Base-by-base conservation (phyloP, 1,140 invertebrate genomes). In the Neotoxoptera formosana region DNA sequence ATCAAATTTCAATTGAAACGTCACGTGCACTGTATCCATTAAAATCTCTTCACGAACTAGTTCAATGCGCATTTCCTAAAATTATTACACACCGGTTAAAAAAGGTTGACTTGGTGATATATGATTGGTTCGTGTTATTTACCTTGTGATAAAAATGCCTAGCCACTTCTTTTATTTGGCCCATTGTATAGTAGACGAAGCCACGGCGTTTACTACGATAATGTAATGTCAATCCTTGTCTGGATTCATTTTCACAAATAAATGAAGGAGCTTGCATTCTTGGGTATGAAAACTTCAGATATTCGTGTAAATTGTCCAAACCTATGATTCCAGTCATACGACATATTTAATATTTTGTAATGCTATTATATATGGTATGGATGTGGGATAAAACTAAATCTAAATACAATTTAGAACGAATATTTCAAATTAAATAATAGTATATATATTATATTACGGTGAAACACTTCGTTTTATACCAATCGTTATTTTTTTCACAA, bases 111-210 rank as follows among this genome's bases (percentile, higher is more conserved):
- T 87, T n/a, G 2, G 9, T 20, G 30, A 0, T 20, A 20, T 23
- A 51, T 7, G 23, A 14, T 81, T n/a, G 9, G 76, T 23, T 92
- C 14, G 7, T 47, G 7, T 36, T 93, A 9, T 48, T 90, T 90
- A 95, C 94, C 94, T 94, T 94, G 56, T 94, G 93, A 93, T 94
- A 95, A 93, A 94, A 94, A 93, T 94, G 94, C 91, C 94, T 94
- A 3, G 94, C 94, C 88, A 97, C 97, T 96, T 98, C 97, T 95
- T 98, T 96, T 91, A 99, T 99, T 95, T 99, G 98, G 14, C 99
- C 99, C 97, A 99, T 99, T 1, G 99, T 98, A 95, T 99, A 99
- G 95, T 99, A 98, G 4, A 99, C 97, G 95, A 98, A 99, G 0
- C 98, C 98, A 90, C 97, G 96, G 93, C 99, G 95, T 95, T 98